Percentiles rank a stretch among this genome's conserved stretches.
phyloP scores from a whole-genome alignment of 2,888 invertebrate genomes.

The Drepanosiphum platanoidis region DNA sequence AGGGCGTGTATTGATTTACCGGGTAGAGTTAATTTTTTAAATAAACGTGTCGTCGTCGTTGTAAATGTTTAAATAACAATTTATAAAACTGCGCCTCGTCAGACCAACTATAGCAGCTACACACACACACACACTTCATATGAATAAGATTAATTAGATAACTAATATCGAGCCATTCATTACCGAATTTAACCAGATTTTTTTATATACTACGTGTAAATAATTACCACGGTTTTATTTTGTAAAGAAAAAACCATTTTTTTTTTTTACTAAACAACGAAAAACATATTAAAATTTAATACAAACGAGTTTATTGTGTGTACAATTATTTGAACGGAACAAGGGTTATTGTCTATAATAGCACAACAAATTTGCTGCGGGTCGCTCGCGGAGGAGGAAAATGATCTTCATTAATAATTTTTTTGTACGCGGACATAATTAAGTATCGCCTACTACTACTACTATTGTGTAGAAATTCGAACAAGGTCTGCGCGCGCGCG shows the following conservation, averaged over 20 bases:
- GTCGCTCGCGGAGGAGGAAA: neutral
- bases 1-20: neutral
- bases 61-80: neutral
- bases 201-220: neutral
- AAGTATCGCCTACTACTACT: no score
- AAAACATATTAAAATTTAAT: neutral
- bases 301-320: neutral
- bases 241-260: no score
- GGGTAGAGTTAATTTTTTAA: neutral
- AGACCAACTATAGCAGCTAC: neutral
- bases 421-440: neutral
- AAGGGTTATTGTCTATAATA: neutral
- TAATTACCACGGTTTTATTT: no score
- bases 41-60: neutral
- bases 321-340: neutral
- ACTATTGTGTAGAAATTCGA: neutral
- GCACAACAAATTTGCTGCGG: neutral
- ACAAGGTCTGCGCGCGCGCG: neutral
- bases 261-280: neutral
- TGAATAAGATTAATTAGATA: constrained; percentile 17
- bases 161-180: neutral
- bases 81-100: neutral
- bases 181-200: neutral
- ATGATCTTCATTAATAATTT: neutral
- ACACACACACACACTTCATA: neutral